Base-by-base conservation (phyloP, 1,140 invertebrate genomes). In the Bombus ignitus region DNA sequence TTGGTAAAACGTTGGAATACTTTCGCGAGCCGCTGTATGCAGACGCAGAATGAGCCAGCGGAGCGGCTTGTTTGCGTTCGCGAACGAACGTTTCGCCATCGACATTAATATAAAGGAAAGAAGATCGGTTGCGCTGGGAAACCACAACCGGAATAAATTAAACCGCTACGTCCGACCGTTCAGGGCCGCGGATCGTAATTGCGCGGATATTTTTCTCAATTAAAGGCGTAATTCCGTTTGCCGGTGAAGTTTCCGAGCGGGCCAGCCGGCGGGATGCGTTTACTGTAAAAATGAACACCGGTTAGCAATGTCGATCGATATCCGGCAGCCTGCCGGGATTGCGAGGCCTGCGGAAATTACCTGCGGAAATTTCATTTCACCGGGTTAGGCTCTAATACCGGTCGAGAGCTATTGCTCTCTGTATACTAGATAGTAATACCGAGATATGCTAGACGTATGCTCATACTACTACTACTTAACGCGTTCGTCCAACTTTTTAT, bases 361-460 rank as follows among this genome's bases (percentile, higher is more conserved):
- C 84, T 76, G 84, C 84, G 84, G 84, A 86, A 86, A 86, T 86
- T 86, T 86, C 84, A 86, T 86, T 86, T 85, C 83, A 44, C 28
- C 35, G 70, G 83, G 83, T 81, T 85, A 85, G 71, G 78, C 78
- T 85, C 42, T 81, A 81, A 81, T 81, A 81, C 77, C 78, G 57
- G 68, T 66, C 70, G 66, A 74, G 83, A 68, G 83, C 70, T 81
- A 74, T 81, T 81, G 57, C 83, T 74, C 68, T 73, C 42, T 65
- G 25, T 62, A 72, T 39, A 53, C 59, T 9, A 6, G 76, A 42
- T 84, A 68, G 83, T 72, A 79, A 83, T 66, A n/a, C 42, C 44
- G 28, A 76, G 81, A 68, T 71, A 84, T 9, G 75, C 22, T 59
- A 53, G 62, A 71, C 66, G 37, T 18, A 25, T 53, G 32, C 66